Evolutionary conservation across 2,888 invertebrate species (phyloP), one percentile per base, ranked within the genome.

Genomic region (Pristionchus entomophagus): DNA sequence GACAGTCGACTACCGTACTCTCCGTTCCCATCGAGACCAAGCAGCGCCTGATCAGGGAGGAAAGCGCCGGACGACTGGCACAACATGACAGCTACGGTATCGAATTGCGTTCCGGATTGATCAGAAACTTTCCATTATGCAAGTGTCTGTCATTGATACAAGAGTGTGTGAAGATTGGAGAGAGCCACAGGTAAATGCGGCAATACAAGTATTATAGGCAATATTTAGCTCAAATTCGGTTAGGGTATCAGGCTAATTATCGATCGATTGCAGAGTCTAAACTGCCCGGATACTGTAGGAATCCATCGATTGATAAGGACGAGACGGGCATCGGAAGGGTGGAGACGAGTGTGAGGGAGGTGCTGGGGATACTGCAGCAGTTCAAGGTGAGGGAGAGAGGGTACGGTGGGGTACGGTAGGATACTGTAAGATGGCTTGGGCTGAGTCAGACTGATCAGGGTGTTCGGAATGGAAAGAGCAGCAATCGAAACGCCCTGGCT

Each of bases 281-380:
- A 22, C 51, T 29, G 51, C 29, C 78, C 29, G 78, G 78, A 51
- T 80, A 22, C 51, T 41, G 41, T 41, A 49, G 78, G 12, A 26
- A 51, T n/a, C 41, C 19, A 22, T 80, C 51, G 32, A 10, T 51
- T n/a, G 78, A 80, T 8, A n/a, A 26, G 49, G 51, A 51, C 17
- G 78, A 80, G 35, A 51, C 19, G 1, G 51, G 51, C 29, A 6
- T 51, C 10, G 51, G 32, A 2, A 80, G 29, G 51, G 56, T 87
- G 38, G 87, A 87, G 41, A 59, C 86, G 10, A 84, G 86, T 45
- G 77, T 87, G 17, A 62, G 85, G 56, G 85, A 87, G 14, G 81
- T 87, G 19, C 83, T 86, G 17, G 45, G n/a, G 1, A 49, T 86
- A 19, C 86, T 87, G 8, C 85, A 86, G 35, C 85, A 85, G 41